phyloP scores from a whole-genome alignment of 2,113 vertebrate genomes.

The Sialia sialis region DNA sequence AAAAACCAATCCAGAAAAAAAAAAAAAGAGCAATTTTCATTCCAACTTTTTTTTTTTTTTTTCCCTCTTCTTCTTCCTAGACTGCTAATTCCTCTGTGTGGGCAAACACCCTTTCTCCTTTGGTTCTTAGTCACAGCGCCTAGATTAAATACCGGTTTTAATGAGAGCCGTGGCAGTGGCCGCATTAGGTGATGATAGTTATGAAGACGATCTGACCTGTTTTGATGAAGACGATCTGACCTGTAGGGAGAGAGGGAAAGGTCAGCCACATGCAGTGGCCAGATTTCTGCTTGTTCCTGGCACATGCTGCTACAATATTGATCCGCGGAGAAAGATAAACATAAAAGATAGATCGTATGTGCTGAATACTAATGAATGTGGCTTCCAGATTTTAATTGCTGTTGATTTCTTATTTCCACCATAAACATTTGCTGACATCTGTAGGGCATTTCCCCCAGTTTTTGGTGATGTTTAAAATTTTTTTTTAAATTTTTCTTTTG shows the following conservation, averaged over 20 bases:
- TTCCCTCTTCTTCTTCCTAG: accelerated
- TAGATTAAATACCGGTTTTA: constrained; percentile 34
- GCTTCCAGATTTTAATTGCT: constrained; percentile 65
- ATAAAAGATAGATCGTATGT: constrained; percentile 61
- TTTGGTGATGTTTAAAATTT: too few species aligned
- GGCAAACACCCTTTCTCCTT: constrained; percentile 19
- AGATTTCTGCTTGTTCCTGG: constrained; percentile 79
- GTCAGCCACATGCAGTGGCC: constrained; percentile 82
- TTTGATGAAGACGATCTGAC: constrained; percentile 75
- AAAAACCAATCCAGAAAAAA: too few species aligned
- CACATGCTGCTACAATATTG: constrained; percentile 87
- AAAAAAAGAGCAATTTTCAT: background rate
- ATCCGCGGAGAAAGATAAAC: constrained; percentile 83
- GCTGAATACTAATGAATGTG: constrained; percentile 73
- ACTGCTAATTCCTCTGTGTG: constrained; percentile 27
- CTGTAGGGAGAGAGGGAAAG: constrained; percentile 83
- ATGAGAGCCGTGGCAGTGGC: constrained; percentile 42
- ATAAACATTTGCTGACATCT: constrained; percentile 20
- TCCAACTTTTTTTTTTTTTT: background rate
- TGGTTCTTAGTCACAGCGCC: background rate
- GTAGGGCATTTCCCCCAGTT: background rate
- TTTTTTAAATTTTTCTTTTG: background rate
- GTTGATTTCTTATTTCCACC: constrained; percentile 36
- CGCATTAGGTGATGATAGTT: constrained; percentile 23
- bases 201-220: constrained; percentile 72